Evolutionary conservation across 2,888 invertebrate genomes (phyloP).

Genomic region (Abrostola triplasia): DNA sequence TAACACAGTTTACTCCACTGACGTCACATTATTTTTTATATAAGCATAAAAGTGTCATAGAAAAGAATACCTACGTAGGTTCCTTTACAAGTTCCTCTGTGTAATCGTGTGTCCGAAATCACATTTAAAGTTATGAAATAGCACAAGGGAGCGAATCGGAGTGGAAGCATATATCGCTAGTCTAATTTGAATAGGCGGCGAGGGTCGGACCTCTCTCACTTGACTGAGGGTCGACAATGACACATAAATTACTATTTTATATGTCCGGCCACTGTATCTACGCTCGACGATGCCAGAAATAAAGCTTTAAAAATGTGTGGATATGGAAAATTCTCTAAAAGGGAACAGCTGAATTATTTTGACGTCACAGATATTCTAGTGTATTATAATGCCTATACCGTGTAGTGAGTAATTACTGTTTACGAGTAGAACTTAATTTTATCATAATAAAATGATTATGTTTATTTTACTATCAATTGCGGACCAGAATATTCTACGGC

Average conservation of each 20-base stretch:
- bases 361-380: slow-evolving; percentile 6
- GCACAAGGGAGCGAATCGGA: slow-evolving; percentile 56
- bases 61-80: slow-evolving; percentile 22
- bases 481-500: too few relatives aligned
- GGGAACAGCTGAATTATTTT: slow-evolving; percentile 35
- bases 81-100: slow-evolving; percentile 60
- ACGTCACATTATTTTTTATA: slow-evolving; percentile 4
- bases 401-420: too few relatives aligned
- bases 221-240: slow-evolving; percentile 73
- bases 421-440: too few relatives aligned
- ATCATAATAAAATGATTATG: too few relatives aligned
- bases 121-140: slow-evolving; percentile 69
- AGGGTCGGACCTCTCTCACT: slow-evolving; percentile 65
- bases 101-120: slow-evolving; percentile 72
- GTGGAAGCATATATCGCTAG: slow-evolving; percentile 65
- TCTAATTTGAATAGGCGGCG: slow-evolving; percentile 76
- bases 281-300: slow-evolving; percentile 26
- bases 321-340: slow-evolving; percentile 40
- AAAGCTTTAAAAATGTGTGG: slow-evolving; percentile 54
- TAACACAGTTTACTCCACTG: slow-evolving; percentile 1
- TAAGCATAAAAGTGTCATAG: slow-evolving; percentile 30
- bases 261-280: slow-evolving; percentile 65
- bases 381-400: neutral
- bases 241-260: slow-evolving; percentile 77
- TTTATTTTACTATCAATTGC: too few relatives aligned